Percentiles rank a stretch among this genome's conserved stretches.
phyloP scores from a whole-genome alignment of 2,888 invertebrate species.

The Achlya flavicornis region DNA sequence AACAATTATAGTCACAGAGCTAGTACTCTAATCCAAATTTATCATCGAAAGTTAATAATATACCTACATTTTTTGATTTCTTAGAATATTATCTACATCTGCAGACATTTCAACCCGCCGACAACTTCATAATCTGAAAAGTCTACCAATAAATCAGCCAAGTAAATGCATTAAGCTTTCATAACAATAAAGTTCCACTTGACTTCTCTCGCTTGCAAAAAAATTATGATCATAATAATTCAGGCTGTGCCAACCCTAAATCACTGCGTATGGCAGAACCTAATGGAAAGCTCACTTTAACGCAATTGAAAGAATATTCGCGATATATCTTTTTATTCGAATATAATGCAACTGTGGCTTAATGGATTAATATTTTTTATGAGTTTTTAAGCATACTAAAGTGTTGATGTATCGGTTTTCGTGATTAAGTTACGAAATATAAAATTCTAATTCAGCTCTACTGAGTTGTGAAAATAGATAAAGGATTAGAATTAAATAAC shows the following conservation, averaged over 20 bases:
- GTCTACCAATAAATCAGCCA: slow-evolving; percentile 8
- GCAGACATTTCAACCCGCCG: not conserved
- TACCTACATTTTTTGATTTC: too few species aligned
- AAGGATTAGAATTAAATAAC: too few species aligned
- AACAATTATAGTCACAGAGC: not conserved
- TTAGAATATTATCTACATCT: not conserved
- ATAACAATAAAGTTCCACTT: slow-evolving; percentile 47
- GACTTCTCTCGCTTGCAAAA: slow-evolving; percentile 41
- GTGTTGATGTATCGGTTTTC: too few species aligned
- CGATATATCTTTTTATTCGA: not conserved
- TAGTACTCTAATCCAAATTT: not conserved
- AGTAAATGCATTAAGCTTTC: slow-evolving; percentile 4
- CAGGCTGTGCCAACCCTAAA: slow-evolving; percentile 53
- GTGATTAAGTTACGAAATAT: too few species aligned
- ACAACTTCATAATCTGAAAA: slow-evolving; percentile 1
- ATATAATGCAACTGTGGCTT: not conserved
- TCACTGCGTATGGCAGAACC: slow-evolving; percentile 61
- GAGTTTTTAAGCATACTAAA: not conserved
- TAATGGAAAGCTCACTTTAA: slow-evolving; percentile 61
- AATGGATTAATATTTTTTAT: not conserved
- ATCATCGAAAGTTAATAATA: not conserved
- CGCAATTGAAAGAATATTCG: slow-evolving; percentile 56
- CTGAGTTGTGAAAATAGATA: too few species aligned
- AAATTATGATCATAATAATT: slow-evolving; percentile 58
- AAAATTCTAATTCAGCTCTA: too few species aligned